phyloP scores from a whole-genome alignment of 2,113 vertebrate genomes.

The Circaetus cinerascens region DNA sequence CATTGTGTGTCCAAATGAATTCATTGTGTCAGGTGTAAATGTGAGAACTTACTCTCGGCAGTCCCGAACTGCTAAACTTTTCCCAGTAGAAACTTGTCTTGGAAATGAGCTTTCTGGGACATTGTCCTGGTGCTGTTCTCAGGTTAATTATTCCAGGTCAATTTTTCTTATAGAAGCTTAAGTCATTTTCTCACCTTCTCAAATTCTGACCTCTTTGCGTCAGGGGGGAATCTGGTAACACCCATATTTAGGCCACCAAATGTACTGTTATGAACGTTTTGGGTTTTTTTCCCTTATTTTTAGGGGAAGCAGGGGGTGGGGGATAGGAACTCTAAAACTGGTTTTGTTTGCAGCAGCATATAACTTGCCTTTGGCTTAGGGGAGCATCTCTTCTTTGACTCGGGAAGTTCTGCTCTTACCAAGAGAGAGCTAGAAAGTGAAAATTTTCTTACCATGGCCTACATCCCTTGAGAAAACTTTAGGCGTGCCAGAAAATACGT shows the following conservation, averaged over 20 bases:
- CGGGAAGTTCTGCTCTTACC: background rate
- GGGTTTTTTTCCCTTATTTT: background rate
- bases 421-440: background rate
- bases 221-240: constrained; percentile 19
- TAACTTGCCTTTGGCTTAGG: background rate
- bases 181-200: constrained; percentile 41
- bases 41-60: background rate
- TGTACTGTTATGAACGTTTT: background rate
- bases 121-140: background rate
- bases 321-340: background rate
- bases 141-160: constrained; percentile 30
- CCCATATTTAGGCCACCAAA: constrained; percentile 32
- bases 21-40: background rate
- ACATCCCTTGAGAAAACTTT: background rate
- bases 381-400: background rate
- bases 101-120: background rate
- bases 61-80: background rate
- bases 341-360: background rate
- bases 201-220: constrained; percentile 13
- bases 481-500: background rate
- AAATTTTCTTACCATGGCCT: background rate
- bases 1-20: background rate
- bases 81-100: constrained; percentile 2
- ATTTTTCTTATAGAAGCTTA: constrained; percentile 19
- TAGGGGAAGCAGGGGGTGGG: background rate